A percentile compares a stretch with the other conserved stretches of the same genome.
Conservation (phyloP, 2,888 invertebrate genomes). For the Amiota minor region DNA sequence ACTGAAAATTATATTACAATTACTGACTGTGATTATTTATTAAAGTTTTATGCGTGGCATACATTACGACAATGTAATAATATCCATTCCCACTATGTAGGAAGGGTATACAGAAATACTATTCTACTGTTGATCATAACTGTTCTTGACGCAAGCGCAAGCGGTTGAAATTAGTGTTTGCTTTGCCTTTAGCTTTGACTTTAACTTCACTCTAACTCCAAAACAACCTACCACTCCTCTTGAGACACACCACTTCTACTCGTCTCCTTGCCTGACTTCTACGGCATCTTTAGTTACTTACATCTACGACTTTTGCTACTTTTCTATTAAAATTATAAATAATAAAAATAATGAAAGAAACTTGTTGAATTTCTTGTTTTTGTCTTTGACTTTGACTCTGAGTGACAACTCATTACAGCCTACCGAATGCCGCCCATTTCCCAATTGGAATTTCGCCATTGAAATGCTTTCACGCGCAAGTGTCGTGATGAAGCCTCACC, state of each 20-base stretch:
- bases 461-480: constrained; percentile 10
- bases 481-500: background rate
- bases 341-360: background rate
- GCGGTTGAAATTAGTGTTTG: constrained; percentile 58
- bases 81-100: no score
- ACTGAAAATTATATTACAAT: no score
- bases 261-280: background rate
- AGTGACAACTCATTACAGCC: constrained; percentile 27
- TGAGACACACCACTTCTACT: background rate
- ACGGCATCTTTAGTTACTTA: background rate
- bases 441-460: constrained; percentile 48
- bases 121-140: constrained; percentile 52
- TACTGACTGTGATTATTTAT: no score
- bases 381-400: constrained; percentile 6
- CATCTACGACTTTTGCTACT: background rate
- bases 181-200: constrained; percentile 4
- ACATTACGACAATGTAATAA: no score
- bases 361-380: background rate
- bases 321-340: constrained; percentile 4
- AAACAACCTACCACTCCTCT: constrained; percentile 33
- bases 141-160: constrained; percentile 61
- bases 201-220: background rate
- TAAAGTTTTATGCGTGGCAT: no score
- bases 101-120: no score
- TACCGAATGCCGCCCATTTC: constrained; percentile 19